Conservation (phyloP, 2,888 invertebrate species). For the Caenorhabditis japonica region DNA sequence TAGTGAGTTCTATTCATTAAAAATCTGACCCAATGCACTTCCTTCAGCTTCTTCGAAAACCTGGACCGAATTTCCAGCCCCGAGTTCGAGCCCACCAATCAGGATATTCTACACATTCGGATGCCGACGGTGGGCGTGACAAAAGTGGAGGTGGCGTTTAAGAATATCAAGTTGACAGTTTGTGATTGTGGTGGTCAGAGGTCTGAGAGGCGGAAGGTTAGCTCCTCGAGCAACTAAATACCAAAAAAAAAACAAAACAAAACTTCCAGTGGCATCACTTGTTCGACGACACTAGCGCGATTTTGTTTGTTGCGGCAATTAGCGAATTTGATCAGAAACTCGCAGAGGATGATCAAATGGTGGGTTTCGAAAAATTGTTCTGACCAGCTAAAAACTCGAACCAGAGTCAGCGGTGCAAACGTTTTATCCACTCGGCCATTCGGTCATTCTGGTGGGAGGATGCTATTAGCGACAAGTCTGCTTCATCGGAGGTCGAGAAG, state of each 20-base stretch:
- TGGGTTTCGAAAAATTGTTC: conserved; percentile 14
- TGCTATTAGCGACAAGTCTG: too few species aligned
- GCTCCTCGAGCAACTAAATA: background rate
- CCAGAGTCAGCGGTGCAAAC: too few species aligned
- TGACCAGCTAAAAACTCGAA: too few species aligned
- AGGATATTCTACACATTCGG: conserved; percentile 71
- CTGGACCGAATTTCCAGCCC: conserved; percentile 66
- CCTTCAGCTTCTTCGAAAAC: conserved; percentile 73
- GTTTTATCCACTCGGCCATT: too few species aligned
- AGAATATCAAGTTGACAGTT: conserved; percentile 60
- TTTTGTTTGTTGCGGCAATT: conserved; percentile 72
- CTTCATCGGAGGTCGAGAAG: too few species aligned
- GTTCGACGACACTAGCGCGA: conserved; percentile 70
- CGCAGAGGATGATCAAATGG: conserved; percentile 67
- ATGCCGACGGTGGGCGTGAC: conserved; percentile 74
- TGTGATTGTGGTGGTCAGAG: conserved; percentile 74
- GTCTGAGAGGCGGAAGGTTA: conserved; percentile 68
- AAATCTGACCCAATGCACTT: background rate
- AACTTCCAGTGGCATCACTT: conserved; percentile 70
- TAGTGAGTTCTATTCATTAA: conserved; percentile 54
- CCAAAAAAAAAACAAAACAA: background rate
- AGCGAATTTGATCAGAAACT: conserved; percentile 71
- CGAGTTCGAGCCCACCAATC: conserved; percentile 67
- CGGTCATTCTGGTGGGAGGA: too few species aligned
- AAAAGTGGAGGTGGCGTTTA: conserved; percentile 63